Conservation (phyloP, 1,140 invertebrate genomes). For the Coboldia fuscipes region DNA sequence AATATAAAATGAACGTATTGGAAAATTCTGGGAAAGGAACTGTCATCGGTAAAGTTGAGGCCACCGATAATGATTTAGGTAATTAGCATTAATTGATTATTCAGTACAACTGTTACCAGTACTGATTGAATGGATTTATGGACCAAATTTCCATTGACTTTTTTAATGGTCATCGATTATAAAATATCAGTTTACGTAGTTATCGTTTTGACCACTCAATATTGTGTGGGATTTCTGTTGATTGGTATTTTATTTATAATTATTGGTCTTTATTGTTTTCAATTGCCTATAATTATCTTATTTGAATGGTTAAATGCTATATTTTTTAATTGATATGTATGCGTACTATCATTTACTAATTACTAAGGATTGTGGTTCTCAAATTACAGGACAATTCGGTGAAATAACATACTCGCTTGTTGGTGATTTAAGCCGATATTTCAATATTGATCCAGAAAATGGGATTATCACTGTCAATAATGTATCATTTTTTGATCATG, state of each 20-base stretch:
- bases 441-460: constrained; percentile 42
- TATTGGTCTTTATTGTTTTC: background rate
- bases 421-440: constrained; percentile 46
- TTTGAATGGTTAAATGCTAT: background rate
- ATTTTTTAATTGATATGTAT: background rate
- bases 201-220: background rate
- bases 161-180: background rate
- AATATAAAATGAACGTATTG: constrained; percentile 43
- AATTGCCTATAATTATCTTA: background rate
- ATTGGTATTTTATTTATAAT: background rate
- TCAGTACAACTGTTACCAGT: background rate
- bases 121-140: background rate
- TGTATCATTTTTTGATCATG: constrained; percentile 55
- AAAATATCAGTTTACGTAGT: background rate
- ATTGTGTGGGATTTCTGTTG: background rate
- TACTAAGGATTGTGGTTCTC: constrained; percentile 1
- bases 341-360: background rate
- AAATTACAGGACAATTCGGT: constrained; percentile 37
- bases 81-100: constrained; percentile 3
- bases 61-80: constrained; percentile 52
- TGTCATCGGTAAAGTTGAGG: constrained; percentile 41
- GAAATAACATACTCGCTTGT: constrained; percentile 52
- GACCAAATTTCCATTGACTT: background rate
- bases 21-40: constrained; percentile 56
- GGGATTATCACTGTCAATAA: constrained; percentile 60